Conservation (phyloP, 2,888 invertebrate species). For the Pristionchus fissidentatus region DNA sequence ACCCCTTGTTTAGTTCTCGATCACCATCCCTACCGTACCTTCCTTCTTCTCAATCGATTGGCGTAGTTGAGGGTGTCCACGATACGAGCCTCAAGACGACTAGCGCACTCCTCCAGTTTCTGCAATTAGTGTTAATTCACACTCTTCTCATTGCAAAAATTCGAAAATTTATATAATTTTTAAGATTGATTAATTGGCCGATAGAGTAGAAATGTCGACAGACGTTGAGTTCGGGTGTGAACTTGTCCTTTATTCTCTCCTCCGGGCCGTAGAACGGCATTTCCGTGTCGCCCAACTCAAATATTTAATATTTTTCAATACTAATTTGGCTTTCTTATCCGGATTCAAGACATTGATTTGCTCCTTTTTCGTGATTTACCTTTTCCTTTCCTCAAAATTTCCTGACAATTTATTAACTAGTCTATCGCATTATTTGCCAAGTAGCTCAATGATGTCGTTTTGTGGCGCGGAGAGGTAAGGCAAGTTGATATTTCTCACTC, state of each 20-base stretch:
- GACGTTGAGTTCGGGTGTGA: neutral
- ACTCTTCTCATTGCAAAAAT: too few species aligned
- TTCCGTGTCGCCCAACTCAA: neutral
- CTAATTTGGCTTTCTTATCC: neutral
- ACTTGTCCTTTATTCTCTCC: neutral
- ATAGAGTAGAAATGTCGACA: too few species aligned
- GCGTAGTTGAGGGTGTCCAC: slow-evolving; percentile 15
- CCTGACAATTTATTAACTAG: too few species aligned
- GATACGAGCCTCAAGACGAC: neutral
- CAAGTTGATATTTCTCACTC: neutral
- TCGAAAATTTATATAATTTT: too few species aligned
- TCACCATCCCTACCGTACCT: neutral
- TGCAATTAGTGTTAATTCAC: too few species aligned
- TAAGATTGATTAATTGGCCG: too few species aligned
- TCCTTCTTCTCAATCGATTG: slow-evolving; percentile 19
- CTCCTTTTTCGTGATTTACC: too few species aligned
- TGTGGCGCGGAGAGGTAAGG: too few species aligned
- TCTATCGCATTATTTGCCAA: too few species aligned
- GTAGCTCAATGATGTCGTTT: too few species aligned
- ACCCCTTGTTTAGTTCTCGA: neutral
- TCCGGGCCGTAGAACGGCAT: slow-evolving; percentile 4
- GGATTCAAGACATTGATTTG: neutral
- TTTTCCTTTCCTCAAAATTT: too few species aligned
- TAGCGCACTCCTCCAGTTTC: neutral
- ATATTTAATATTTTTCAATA: neutral